Evolutionary conservation across 2,113 vertebrate genomes (phyloP).

Genomic region (Phocoena phocoena): DNA sequence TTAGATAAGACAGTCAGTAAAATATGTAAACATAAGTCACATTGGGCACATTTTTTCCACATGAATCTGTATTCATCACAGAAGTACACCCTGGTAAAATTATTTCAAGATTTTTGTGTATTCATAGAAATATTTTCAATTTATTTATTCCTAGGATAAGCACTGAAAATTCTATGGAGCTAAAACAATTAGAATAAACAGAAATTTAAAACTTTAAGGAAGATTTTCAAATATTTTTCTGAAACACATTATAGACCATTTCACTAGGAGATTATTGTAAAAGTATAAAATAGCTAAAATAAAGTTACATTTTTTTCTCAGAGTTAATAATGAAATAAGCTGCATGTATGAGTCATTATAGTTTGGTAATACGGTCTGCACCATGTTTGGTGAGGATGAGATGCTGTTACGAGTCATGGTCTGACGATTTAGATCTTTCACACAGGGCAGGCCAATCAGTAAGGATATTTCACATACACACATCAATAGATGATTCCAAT

Average conservation of each 20-base stretch:
- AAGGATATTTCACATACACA: neutral
- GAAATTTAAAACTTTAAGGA: constrained; percentile 65
- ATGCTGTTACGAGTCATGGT: neutral
- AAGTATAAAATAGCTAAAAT: constrained; percentile 60
- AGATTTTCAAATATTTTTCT: constrained; percentile 72
- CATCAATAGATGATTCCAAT: neutral
- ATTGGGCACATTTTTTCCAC: neutral
- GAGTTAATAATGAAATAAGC: constrained; percentile 55
- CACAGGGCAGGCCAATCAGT: neutral
- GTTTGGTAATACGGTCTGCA: neutral
- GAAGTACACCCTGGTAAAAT: neutral
- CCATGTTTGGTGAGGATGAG: neutral
- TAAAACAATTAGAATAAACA: constrained; percentile 59
- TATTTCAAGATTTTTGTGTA: constrained; percentile 49
- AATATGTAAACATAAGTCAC: constrained; percentile 63
- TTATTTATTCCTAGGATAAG: neutral
- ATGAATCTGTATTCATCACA: neutral
- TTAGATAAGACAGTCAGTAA: constrained; percentile 57
- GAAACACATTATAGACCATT: constrained; percentile 65
- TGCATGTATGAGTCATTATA: neutral
- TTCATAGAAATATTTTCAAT: constrained; percentile 54
- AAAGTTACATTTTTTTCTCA: neutral
- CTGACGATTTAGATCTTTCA: neutral
- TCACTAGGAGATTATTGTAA: constrained; percentile 42
- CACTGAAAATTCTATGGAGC: constrained; percentile 64